phyloP scores from a whole-genome alignment of 2,113 vertebrate species.

The Castor canadensis region DNA sequence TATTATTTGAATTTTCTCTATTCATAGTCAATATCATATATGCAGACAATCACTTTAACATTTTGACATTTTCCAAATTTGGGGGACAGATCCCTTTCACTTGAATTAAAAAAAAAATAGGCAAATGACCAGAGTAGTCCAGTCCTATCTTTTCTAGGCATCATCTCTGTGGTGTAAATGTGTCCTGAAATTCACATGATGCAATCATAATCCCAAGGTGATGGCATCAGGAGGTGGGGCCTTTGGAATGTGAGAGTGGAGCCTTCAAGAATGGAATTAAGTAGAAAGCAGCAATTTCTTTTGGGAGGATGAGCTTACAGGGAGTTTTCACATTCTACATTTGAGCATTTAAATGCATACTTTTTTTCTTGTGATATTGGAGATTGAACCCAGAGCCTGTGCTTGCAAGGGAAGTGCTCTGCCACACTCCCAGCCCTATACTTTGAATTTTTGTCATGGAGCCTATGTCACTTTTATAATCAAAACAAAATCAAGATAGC shows the following conservation, averaged over 20 bases:
- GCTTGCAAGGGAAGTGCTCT: not conserved
- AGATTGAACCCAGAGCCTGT: too few species aligned
- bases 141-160: not conserved
- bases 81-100: rapidly evolving
- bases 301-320: too few species aligned
- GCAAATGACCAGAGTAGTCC: not conserved
- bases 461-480: not conserved
- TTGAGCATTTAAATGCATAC: not conserved
- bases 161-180: not conserved
- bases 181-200: not conserved
- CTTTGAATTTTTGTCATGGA: not conserved
- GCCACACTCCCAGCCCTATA: not conserved
- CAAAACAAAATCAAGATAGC: slow-evolving; percentile 8
- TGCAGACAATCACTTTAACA: not conserved
- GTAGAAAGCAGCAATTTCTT: too few species aligned
- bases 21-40: not conserved
- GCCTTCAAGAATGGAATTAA: too few species aligned
- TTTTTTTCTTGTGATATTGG: too few species aligned
- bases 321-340: not conserved
- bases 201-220: not conserved
- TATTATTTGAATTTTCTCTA: not conserved
- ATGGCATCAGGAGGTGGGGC: not conserved
- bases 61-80: slow-evolving; percentile 1
- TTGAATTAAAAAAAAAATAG: not conserved
- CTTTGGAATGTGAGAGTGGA: not conserved